Base-by-base conservation (phyloP, 2,888 invertebrate species). In the Dione vanillae region DNA sequence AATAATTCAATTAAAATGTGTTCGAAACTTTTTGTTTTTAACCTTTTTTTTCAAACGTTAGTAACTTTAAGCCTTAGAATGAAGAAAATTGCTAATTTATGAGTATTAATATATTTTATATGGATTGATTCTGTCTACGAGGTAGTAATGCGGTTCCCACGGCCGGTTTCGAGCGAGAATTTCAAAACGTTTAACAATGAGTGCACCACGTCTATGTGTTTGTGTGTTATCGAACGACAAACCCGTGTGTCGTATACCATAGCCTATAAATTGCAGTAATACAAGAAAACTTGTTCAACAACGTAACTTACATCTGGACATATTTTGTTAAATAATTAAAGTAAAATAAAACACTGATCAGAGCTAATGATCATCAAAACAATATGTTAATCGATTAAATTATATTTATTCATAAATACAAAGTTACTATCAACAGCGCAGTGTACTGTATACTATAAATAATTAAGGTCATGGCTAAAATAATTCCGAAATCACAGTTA, bases 171-270 rank as follows among this genome's bases (percentile, higher is more conserved):
- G 79, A 86, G 81, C 84, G 85, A 87, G 87, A 87, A 90, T 87
- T 89, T 89, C 85, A 87, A 89, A 87, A 87, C 85, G 85, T 83
- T 84, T 85, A 88, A 90, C 90, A 90, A 90, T 91, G 88, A 89
- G 83, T 87, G 87, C 85, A 85, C 78, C 79, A 77, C 80, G 81
- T 80, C 79, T 73, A 78, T 84, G 82, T 83, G 80, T 76, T 77
- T 74, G 81, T 80, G 75, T 77, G 78, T 79, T 72, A 72, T 71
- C 70, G 78, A 78, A 79, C 77, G 75, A 75, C 69, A 75, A 19
- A 65, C 51, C 73, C 78, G 76, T 77, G 78, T 81, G 82, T 81
- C 71, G 79, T 77, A 74, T 73, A 75, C 73, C 80, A 78, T 74
- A 79, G 78, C 71, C 76, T 74, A 78, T 69, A 69, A 70, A 73